Base-by-base conservation (phyloP, 2,888 invertebrate genomes). In the Auanema sp. region DNA sequence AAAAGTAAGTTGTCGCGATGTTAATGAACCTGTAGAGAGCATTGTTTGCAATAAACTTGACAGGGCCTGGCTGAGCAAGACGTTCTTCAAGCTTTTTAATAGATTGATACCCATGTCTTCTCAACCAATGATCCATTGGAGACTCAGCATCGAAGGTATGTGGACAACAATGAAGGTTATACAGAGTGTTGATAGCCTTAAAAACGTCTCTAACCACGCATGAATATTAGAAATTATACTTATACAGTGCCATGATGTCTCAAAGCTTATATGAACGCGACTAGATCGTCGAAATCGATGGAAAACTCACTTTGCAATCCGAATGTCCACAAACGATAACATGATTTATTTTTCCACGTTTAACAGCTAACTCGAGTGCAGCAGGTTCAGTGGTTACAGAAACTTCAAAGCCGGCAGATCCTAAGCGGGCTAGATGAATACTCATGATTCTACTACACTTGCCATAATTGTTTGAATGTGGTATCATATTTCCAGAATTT, bases 251-350 rank as follows among this genome's bases (percentile, higher is more conserved):
- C 11, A 50, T 11, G 16, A n/a, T 11, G 11, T 14, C 18, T 21
- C n/a, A 18, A 23, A 18, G 18, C 24, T 43, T 11, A 43, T n/a
- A 11, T 11, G n/a, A 43, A 43, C 43, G 43, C 43, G n/a, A 43
- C 43, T 43, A 43, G 43, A 43, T 43, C 12, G 43, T 11, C 43
- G n/a, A 43, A 43, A 43, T 43, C 12, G 12, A 43, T 43, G 43
- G 43, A 43, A 43, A 47, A 33, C 47, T 74, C 78, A 88, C 88
- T 85, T 95, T 96, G 85, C 97, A 97, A 84, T 97, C 96, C 68
- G 95, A 94, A 84, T 97, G 96, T 0, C 97, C 97, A 84, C 95
- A 95, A 2, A 97, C 93, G 69, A 96, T 80, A 21, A 97, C 90
- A 83, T 96, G 93, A 65, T 91, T 88, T 71, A 96, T 92, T 79